phyloP scores from a whole-genome alignment of 2,888 invertebrate species.

The Eueremaeus valkanovi region DNA sequence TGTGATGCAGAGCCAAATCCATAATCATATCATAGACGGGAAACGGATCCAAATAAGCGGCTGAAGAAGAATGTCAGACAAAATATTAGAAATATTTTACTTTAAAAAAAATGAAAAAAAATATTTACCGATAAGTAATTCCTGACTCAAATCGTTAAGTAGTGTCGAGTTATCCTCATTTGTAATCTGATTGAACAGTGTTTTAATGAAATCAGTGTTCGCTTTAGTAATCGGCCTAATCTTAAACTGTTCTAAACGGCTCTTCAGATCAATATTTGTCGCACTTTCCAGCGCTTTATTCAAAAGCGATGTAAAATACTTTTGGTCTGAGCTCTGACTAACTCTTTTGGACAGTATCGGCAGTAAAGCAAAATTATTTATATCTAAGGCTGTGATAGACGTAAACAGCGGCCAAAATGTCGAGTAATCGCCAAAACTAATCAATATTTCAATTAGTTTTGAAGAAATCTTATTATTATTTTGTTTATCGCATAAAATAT shows the following conservation, averaged over 20 bases:
- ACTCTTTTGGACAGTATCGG: background rate
- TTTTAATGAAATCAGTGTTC: background rate
- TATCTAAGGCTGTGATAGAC: background rate
- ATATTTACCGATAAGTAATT: background rate
- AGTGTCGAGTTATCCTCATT: background rate
- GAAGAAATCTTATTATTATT: background rate
- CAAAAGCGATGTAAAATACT: background rate
- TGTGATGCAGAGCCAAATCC: background rate
- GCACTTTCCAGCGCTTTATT: background rate
- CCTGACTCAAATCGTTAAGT: background rate
- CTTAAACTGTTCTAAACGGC: background rate
- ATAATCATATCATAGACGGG: background rate
- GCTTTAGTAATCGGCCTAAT: background rate
- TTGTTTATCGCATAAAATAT: background rate
- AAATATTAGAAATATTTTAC: background rate
- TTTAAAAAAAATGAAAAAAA: background rate
- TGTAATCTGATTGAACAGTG: constrained; percentile 15
- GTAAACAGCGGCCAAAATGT: background rate
- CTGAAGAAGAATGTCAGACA: background rate
- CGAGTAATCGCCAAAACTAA: background rate
- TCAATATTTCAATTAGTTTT: background rate
- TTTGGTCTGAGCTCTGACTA: background rate
- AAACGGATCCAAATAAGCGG: constrained; percentile 1
- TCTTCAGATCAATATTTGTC: background rate
- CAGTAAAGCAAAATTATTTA: background rate